Percentiles rank a stretch among this genome's conserved stretches.
These are phyloP conservation scores for Motacilla tschutschensis DNA, from an alignment of 2,113 vertebrate species.

Conservation along the genomic window DNA sequence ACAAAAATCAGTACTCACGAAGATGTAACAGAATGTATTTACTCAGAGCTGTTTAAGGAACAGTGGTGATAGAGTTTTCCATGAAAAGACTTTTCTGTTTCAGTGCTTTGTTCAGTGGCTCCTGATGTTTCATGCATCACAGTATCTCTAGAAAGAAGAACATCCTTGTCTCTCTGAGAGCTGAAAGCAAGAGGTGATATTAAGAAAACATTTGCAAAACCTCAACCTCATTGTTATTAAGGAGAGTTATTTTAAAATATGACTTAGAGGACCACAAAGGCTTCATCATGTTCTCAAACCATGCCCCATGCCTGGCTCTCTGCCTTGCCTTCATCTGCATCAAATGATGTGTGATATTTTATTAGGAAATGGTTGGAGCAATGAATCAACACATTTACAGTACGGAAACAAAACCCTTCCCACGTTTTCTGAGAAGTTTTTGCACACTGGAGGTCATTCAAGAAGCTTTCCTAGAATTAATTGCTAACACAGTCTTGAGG, in stretches of 20 bases:
- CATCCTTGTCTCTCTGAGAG: background rate
- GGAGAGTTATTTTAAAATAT: background rate
- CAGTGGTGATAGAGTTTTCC: background rate
- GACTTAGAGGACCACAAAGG: background rate
- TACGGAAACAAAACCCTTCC: background rate
- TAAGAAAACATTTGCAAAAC: background rate
- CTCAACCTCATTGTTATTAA: background rate
- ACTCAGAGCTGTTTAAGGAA: background rate
- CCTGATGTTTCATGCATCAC: background rate
- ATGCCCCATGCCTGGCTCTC: background rate
- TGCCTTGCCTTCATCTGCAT: background rate
- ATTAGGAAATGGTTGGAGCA: background rate
- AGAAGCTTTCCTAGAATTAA: background rate
- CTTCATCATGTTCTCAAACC: background rate
- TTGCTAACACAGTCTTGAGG: background rate
- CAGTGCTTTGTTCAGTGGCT: background rate
- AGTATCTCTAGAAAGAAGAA: background rate
- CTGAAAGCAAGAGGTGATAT: background rate
- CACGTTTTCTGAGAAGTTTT: background rate
- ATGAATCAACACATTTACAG: background rate
- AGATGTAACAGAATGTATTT: background rate
- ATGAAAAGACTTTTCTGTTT: background rate
- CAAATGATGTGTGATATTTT: background rate
- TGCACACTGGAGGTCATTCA: background rate
- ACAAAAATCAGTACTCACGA: background rate